Conservation (phyloP, 2,888 invertebrate genomes). For the Tribolium freemani region DNA sequence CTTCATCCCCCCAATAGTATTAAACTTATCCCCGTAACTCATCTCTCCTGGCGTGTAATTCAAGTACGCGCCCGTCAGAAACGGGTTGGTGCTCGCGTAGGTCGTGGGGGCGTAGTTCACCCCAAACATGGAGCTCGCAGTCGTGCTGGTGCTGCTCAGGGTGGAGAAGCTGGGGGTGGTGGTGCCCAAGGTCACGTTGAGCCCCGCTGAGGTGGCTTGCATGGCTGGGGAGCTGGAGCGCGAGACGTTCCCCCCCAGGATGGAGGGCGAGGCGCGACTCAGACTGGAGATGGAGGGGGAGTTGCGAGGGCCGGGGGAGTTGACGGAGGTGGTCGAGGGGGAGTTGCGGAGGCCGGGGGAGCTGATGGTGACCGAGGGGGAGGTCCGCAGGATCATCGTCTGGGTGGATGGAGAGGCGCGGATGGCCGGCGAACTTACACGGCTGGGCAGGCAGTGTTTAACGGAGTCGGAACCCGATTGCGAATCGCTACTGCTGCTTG, state of each 20-base stretch:
- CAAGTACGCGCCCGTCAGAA: constrained; percentile 69
- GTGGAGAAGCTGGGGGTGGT: constrained; percentile 64
- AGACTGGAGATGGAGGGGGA: constrained; percentile 64
- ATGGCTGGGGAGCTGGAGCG: constrained; percentile 67
- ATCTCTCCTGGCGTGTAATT: constrained; percentile 62
- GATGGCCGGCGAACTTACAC: constrained; percentile 66
- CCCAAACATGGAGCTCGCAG: constrained; percentile 60
- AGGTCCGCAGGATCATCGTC: constrained; percentile 64
- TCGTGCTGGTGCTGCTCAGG: constrained; percentile 62
- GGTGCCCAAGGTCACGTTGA: constrained; percentile 74
- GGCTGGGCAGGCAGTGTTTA: constrained; percentile 72
- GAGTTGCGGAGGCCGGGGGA: constrained; percentile 59
- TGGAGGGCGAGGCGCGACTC: constrained; percentile 68
- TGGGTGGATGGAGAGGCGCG: constrained; percentile 67
- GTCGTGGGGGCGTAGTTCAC: constrained; percentile 60
- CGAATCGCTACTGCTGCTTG: constrained; percentile 86
- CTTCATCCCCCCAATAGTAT: constrained; percentile 62
- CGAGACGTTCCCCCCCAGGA: constrained; percentile 56
- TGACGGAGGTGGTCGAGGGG: constrained; percentile 55
- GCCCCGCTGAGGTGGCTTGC: constrained; percentile 74
- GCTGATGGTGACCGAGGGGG: constrained; percentile 59
- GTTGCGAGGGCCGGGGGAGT: constrained; percentile 62
- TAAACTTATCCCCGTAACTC: constrained; percentile 62
- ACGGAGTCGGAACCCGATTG: constrained; percentile 85
- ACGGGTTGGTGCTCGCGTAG: constrained; percentile 74